phyloP scores from a whole-genome alignment of 2,888 invertebrate genomes.

The Heliconius hortense region DNA sequence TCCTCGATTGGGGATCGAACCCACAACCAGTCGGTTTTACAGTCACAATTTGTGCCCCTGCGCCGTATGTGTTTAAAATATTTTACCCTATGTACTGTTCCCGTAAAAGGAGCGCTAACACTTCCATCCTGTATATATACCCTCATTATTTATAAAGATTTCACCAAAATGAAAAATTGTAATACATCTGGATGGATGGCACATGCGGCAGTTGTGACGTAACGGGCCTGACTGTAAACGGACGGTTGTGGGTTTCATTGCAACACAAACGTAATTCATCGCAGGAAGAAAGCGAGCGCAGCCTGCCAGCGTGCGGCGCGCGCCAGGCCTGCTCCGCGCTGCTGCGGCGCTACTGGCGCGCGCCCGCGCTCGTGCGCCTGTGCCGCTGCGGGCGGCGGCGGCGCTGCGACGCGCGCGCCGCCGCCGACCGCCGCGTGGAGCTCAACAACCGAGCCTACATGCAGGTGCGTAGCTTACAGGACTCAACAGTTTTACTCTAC shows the following conservation, averaged over 20 bases:
- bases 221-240: background rate
- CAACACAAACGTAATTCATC: background rate
- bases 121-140: too few species aligned
- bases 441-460: slow-evolving; percentile 83
- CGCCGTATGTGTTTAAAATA: too few species aligned
- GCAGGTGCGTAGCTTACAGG: slow-evolving; percentile 68
- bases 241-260: background rate
- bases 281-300: slow-evolving; percentile 83
- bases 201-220: background rate
- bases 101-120: too few species aligned
- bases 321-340: slow-evolving; percentile 80
- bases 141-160: background rate
- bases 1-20: too few species aligned
- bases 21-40: too few species aligned
- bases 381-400: slow-evolving; percentile 82
- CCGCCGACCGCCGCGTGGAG: slow-evolving; percentile 56
- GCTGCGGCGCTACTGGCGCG: slow-evolving; percentile 81
- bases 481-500: too few species aligned
- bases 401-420: slow-evolving; percentile 59
- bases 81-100: too few species aligned
- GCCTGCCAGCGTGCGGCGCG: slow-evolving; percentile 75
- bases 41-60: too few species aligned
- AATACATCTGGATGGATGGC: background rate
- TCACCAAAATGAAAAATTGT: background rate
- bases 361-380: slow-evolving; percentile 80